A percentile compares a stretch with the other conserved stretches of the same genome.
These are phyloP conservation scores for Scaptomyza polygonia DNA, from an alignment of 2,888 invertebrate species.

Conservation along the genomic window DNA sequence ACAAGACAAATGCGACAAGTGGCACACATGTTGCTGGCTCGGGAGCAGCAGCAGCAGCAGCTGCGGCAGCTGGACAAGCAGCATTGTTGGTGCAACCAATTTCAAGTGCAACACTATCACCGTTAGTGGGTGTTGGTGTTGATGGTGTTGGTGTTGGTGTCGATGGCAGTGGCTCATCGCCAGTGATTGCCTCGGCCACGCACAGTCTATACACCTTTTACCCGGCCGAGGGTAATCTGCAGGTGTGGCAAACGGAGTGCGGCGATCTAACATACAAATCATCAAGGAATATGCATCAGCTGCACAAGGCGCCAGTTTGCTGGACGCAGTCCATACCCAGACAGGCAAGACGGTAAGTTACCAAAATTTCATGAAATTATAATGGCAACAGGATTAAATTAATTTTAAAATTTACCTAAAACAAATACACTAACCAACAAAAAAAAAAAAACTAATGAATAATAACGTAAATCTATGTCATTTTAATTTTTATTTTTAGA, in stretches of 20 bases:
- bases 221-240: conserved; percentile 84
- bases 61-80: conserved; percentile 72
- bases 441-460: too few relatives aligned
- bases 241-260: conserved; percentile 84
- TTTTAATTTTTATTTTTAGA: too few relatives aligned
- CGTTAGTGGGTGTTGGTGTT: conserved; percentile 68
- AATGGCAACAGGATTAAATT: too few relatives aligned
- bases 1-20: conserved; percentile 64
- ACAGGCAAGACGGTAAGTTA: conserved; percentile 84
- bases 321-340: conserved; percentile 85
- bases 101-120: conserved; percentile 80
- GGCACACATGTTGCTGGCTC: conserved; percentile 22
- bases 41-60: conserved; percentile 40
- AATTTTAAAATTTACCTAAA: too few relatives aligned
- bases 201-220: conserved; percentile 84
- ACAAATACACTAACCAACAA: too few relatives aligned
- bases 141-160: conserved; percentile 76
- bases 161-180: conserved; percentile 77
- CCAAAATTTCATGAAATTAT: too few relatives aligned
- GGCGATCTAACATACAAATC: conserved; percentile 84
- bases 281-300: conserved; percentile 82
- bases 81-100: conserved; percentile 82
- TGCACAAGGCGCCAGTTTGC: conserved; percentile 84
- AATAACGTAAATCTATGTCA: too few relatives aligned
- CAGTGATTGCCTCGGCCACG: conserved; percentile 83